A percentile compares a stretch with the other conserved stretches of the same genome.
These are phyloP conservation scores for Mythimna vitellina DNA, from an alignment of 2,888 invertebrate genomes.

Conservation along the genomic window DNA sequence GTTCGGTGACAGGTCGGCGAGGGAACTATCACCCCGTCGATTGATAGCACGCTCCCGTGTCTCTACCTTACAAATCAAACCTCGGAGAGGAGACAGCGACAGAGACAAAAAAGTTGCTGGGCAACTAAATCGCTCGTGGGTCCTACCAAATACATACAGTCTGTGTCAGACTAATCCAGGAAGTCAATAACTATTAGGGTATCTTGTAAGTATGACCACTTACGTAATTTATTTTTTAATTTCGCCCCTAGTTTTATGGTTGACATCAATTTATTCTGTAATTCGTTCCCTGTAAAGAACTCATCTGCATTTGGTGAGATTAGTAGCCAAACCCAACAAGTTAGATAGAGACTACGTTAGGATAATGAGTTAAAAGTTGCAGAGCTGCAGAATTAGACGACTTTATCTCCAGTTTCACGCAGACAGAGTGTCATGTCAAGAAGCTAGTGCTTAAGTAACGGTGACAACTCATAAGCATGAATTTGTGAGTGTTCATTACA, in stretches of 20 bases:
- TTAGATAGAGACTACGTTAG: background rate
- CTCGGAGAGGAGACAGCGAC: no score
- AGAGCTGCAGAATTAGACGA: slow-evolving; percentile 4
- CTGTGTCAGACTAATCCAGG: no score
- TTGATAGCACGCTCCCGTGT: no score
- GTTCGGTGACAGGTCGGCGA: no score
- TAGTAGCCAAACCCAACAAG: background rate
- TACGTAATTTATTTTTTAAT: background rate
- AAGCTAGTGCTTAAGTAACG: slow-evolving; percentile 43
- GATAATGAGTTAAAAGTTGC: background rate
- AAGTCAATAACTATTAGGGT: no score
- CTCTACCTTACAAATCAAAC: no score
- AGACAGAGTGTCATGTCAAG: slow-evolving; percentile 34
- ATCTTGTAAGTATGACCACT: background rate
- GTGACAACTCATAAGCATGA: slow-evolving; percentile 61
- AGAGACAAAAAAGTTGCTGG: no score
- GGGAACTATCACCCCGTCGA: no score
- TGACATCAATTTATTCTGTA: background rate
- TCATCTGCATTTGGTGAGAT: background rate
- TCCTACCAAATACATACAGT: no score
- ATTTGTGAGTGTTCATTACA: slow-evolving; percentile 70
- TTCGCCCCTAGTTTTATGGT: background rate
- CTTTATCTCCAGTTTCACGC: slow-evolving; percentile 3
- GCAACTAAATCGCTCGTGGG: no score
- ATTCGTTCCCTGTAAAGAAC: background rate